phyloP scores from a whole-genome alignment of 2,888 invertebrate genomes.

The Cylindroiulus punctatus region DNA sequence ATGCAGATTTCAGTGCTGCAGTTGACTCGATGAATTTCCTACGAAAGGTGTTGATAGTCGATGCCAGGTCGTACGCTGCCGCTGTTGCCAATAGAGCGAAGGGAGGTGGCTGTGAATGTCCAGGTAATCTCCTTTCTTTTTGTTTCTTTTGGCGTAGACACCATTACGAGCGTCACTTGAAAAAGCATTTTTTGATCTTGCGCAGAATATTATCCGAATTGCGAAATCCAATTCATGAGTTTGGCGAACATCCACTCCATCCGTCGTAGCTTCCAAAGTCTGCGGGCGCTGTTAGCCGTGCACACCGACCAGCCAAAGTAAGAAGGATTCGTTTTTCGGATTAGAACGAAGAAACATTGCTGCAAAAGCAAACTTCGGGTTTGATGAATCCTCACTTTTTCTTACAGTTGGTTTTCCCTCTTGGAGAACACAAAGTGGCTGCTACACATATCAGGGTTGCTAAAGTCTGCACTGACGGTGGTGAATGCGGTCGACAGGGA shows the following conservation, averaged over 20 bases:
- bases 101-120: conserved; percentile 96
- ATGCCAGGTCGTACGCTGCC: conserved; percentile 94
- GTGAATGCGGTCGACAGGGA: conserved; percentile 77
- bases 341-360: neutral
- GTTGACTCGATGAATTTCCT: neutral
- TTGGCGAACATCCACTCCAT: conserved; percentile 97
- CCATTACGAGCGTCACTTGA: no score
- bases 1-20: neutral
- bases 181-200: conserved; percentile 47
- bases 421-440: conserved; percentile 93
- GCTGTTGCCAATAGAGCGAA: conserved; percentile 96
- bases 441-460: conserved; percentile 84
- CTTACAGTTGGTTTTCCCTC: conserved; percentile 84
- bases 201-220: conserved; percentile 89
- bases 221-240: conserved; percentile 97
- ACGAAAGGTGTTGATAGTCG: conserved; percentile 87
- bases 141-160: no score
- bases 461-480: conserved; percentile 82
- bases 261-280: conserved; percentile 88
- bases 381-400: neutral
- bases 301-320: conserved; percentile 64
- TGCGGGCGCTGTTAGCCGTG: conserved; percentile 72
- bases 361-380: no score
- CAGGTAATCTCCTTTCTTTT: no score
- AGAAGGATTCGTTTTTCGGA: conserved; percentile 50